Evolutionary conservation across 2,113 vertebrate species (phyloP).

Genomic region (Microcebus murinus): DNA sequence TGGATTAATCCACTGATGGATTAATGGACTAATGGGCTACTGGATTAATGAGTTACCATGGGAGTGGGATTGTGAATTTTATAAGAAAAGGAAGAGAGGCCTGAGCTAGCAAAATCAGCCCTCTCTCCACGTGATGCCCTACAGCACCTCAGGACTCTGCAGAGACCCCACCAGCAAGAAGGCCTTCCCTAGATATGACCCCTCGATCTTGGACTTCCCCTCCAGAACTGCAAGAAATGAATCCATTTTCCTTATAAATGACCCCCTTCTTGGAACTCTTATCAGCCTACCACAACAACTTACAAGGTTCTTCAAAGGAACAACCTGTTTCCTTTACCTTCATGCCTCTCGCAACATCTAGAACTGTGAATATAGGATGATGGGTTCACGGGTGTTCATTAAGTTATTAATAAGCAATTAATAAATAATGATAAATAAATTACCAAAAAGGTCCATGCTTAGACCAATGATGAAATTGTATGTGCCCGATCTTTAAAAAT

Average conservation of each 20-base stretch:
- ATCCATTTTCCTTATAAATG: neutral
- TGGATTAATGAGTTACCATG: neutral
- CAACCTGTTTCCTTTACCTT: neutral
- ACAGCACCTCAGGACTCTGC: neutral
- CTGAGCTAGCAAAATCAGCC: neutral
- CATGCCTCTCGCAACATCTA: neutral
- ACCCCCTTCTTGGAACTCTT: neutral
- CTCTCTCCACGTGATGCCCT: neutral
- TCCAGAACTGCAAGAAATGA: neutral
- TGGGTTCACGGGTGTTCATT: neutral
- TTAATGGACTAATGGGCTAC: neutral
- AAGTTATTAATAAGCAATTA: neutral
- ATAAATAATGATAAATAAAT: neutral
- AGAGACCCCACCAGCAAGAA: neutral
- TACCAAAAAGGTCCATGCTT: neutral
- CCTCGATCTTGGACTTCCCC: neutral
- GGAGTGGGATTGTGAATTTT: neutral
- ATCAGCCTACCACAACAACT: neutral
- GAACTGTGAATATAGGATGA: neutral
- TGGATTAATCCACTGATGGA: neutral
- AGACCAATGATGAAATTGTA: neutral
- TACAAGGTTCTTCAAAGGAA: conserved; percentile 11
- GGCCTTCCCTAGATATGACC: neutral
- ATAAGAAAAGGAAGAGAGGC: neutral
- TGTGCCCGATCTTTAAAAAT: neutral